phyloP scores from a whole-genome alignment of 2,797 vertebrate genomes.

The Tangara arthus region DNA sequence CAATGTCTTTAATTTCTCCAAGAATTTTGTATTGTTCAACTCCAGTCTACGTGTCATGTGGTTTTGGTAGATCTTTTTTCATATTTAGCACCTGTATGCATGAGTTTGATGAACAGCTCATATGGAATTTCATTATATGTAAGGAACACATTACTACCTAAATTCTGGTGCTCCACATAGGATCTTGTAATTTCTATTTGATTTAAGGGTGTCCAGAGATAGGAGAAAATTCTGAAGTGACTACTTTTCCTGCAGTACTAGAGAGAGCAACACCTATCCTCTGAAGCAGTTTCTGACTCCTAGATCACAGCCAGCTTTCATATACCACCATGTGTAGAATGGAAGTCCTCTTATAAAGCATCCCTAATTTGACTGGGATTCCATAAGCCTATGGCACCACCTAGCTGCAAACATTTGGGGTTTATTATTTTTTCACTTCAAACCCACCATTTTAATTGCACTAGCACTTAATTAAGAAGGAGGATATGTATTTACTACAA shows the following conservation, averaged over 20 bases:
- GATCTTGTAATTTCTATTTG: neutral
- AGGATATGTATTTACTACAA: neutral
- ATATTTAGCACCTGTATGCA: neutral
- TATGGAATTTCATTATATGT: neutral
- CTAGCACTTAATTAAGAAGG: neutral
- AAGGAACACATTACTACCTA: neutral
- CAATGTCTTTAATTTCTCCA: neutral
- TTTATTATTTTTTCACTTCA: neutral
- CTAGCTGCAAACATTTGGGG: slow-evolving; percentile 42
- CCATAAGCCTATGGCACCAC: slow-evolving; percentile 43
- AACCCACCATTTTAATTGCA: neutral
- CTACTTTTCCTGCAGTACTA: neutral
- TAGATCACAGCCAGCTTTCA: neutral
- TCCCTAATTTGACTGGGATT: neutral
- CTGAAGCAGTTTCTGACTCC: neutral
- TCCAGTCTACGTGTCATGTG: neutral
- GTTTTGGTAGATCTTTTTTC: neutral
- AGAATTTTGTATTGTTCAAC: neutral
- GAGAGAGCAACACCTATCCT: neutral
- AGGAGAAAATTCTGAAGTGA: neutral
- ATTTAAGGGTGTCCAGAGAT: neutral
- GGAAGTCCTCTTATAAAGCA: neutral
- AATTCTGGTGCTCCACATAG: neutral
- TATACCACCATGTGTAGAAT: neutral
- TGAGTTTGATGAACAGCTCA: neutral